Conservation (phyloP, 2,888 invertebrate genomes). For the Drosophila anomalata region DNA sequence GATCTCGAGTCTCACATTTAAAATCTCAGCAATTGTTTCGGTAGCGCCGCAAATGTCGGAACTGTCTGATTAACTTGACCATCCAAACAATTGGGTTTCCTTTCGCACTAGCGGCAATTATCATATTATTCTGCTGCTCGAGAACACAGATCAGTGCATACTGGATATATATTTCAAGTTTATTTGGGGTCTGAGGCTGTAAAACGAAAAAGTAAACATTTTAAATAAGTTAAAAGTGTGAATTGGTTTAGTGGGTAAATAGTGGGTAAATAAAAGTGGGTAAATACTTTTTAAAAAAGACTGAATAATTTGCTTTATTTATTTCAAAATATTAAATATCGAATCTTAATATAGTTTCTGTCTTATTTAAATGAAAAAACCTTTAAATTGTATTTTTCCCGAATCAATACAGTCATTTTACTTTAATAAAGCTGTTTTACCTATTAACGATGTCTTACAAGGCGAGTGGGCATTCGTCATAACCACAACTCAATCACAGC, state of each 20-base stretch:
- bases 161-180: constrained; percentile 2
- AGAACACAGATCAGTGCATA: constrained; percentile 16
- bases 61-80: constrained; percentile 42
- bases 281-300: not conserved
- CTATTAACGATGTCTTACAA: constrained; percentile 8
- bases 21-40: constrained; percentile 31
- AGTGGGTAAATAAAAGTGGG: too few species aligned
- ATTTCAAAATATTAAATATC: not conserved
- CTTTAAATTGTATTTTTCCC: not conserved
- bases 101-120: constrained; percentile 45
- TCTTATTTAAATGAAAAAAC: too few species aligned
- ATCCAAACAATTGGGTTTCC: constrained; percentile 45
- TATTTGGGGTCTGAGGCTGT: not conserved
- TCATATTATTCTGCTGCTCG: constrained; percentile 33
- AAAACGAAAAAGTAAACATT: constrained; percentile 9
- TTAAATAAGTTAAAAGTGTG: constrained; percentile 4
- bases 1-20: constrained; percentile 20
- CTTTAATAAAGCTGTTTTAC: constrained; percentile 21
- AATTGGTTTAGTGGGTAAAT: constrained; percentile 7
- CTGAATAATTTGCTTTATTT: too few species aligned
- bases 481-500: constrained; percentile 23
- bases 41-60: constrained; percentile 17
- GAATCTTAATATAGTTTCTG: not conserved
- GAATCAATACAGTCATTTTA: not conserved
- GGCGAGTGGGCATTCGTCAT: constrained; percentile 23